Evolutionary conservation across 1,140 invertebrate genomes (phyloP).

Genomic region (Drosophila paulistorum): DNA sequence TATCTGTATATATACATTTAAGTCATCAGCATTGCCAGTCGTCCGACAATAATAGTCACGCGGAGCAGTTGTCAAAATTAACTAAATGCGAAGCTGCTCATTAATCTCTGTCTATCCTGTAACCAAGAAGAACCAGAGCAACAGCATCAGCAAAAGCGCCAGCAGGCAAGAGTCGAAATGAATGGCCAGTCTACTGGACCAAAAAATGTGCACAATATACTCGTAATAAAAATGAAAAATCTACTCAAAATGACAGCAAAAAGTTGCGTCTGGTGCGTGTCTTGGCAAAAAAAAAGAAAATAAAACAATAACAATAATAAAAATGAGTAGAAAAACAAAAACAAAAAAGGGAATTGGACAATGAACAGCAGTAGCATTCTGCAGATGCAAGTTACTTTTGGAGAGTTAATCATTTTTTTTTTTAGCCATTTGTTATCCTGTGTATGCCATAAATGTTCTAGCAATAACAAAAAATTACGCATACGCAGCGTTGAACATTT

Average conservation of each 20-base stretch:
- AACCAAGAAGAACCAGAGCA: constrained; percentile 23
- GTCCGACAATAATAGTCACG: constrained; percentile 56
- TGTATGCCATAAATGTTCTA: constrained; percentile 39
- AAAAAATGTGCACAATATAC: constrained; percentile 43
- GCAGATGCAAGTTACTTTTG: constrained; percentile 12
- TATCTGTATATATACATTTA: background rate
- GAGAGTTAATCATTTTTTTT: constrained; percentile 75
- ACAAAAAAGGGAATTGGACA: constrained; percentile 32
- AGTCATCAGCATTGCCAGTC: constrained; percentile 9
- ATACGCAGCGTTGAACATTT: constrained; percentile 52
- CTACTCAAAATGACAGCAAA: constrained; percentile 75
- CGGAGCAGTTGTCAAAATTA: constrained; percentile 76
- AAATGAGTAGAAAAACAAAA: constrained; percentile 29
- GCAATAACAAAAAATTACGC: constrained; percentile 29
- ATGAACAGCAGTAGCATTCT: constrained; percentile 14
- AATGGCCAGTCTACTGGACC: constrained; percentile 58
- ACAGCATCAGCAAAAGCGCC: constrained; percentile 37
- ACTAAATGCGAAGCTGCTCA: constrained; percentile 74
- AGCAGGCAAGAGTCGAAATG: constrained; percentile 45
- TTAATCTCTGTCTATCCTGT: constrained; percentile 74
- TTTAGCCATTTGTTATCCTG: constrained; percentile 70
- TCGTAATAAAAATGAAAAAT: constrained; percentile 72
- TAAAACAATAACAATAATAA: constrained; percentile 11
- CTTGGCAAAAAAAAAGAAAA: constrained; percentile 8
- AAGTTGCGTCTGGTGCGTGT: constrained; percentile 68